Evolutionary conservation across 2,797 vertebrate genomes (phyloP), one percentile per base, ranked within the genome.

Genomic region (Siniperca scherzeri): DNA sequence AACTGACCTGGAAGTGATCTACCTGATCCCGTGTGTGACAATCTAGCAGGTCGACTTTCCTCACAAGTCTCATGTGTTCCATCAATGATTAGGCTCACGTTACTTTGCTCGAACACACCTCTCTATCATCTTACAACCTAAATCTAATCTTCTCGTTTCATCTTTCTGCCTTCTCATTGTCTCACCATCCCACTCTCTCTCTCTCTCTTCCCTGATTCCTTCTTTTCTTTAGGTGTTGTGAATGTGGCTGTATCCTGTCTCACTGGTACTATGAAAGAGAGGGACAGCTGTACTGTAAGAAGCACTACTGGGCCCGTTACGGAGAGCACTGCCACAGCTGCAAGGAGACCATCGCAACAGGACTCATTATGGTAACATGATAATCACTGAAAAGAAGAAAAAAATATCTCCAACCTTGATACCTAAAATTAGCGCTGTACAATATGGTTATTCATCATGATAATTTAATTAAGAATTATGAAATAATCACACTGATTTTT

Each of bases 201-300:
- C 19, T 52, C 50, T 48, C 13, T 65, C 57, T 30, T 19, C 52
- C 5, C 50, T 22, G 12, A 10, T 69, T 68, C 68, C 12, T 38
- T 74, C 19, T 44, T 56, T 55, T 67, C 60, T 81, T 30, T 48
- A 99, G 99, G 94, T 99, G 99, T 82, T 96, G 96, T 8, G 98
- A 98, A n/a, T 99, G 99, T 0, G 93, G 96, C 30, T 94, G 93
- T 50, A 95, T 97, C 78, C 96, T 99, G 78, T 97, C 97, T 7
- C 96, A 97, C 86, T 98, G 98, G 96, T 99, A 98, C 96, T 98
- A 97, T 5, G 98, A 99, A 91, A 96, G 96, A 93, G 97, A 98
- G 72, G 98, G 97, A 19, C 96, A 93, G 85, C 95, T 97, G 44
- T 99, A 96, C 96, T 99, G 99, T 92, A 98, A 98, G 94, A 98